Conservation (phyloP, 2,113 vertebrate genomes). For the Oenanthe oenanthe region DNA sequence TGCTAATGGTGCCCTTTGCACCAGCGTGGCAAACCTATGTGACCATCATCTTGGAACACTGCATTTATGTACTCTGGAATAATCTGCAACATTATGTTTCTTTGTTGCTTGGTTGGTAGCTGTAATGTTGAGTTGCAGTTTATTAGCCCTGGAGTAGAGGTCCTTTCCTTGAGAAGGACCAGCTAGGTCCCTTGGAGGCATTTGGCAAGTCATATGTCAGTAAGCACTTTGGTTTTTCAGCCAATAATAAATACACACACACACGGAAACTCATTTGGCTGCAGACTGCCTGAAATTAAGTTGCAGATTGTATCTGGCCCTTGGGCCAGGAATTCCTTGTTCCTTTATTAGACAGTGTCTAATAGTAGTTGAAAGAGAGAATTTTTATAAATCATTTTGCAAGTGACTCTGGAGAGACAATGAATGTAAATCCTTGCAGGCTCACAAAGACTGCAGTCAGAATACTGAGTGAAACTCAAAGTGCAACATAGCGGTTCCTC, state of each 20-base stretch:
- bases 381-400: constrained; percentile 42
- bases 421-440: constrained; percentile 62
- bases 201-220: not conserved
- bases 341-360: constrained; percentile 4
- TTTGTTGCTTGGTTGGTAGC: not conserved
- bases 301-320: constrained; percentile 11
- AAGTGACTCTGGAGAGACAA: constrained; percentile 42
- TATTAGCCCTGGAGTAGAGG: not conserved
- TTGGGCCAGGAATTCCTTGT: constrained; percentile 48
- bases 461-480: constrained; percentile 53
- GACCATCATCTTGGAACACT: not conserved
- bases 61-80: not conserved
- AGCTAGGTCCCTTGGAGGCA: not conserved
- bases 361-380: constrained; percentile 47
- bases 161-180: not conserved
- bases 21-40: not conserved
- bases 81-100: not conserved
- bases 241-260: not conserved
- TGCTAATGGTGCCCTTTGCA: not conserved
- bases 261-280: not conserved
- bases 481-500: not conserved
- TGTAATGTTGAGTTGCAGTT: not conserved
- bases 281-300: not conserved
- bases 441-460: constrained; percentile 47
- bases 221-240: not conserved